Base-by-base conservation (phyloP, 53 echinoderm and acorn worm species). In the Crossaster papposus region DNA sequence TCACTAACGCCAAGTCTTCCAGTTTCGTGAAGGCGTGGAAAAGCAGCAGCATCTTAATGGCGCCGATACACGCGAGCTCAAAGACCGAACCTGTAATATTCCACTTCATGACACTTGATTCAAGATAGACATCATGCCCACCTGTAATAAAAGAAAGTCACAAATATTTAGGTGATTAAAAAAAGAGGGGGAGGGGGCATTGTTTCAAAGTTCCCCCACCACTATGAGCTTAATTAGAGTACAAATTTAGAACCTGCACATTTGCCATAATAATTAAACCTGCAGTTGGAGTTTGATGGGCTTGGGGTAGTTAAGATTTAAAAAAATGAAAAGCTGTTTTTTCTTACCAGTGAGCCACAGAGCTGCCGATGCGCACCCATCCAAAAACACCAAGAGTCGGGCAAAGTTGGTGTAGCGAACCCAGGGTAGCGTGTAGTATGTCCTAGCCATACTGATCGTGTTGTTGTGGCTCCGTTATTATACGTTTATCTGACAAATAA, bases 21-120 rank as follows among this genome's bases (percentile, higher is more conserved):
- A 98, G 93, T 88, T 94, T 98, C 30, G 92, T 89, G 91, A 94
- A 98, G 17, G 92, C 85, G 63, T 89, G 80, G 91, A 96, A 94
- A 14, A 98, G 88, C 17, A 98, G 64, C 12, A 94, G 55, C 91
- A 96, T 93, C 82, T 93, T 92, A 52, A 94, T 24, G 54, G 96
- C 72, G 62, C 90, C 89, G 20, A 98, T 74, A 77, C 93, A 93
- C 13, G 96, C 96, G 54, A 98, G 83, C 81, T 98, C 98, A 89
- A 98, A 98, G 4, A 89, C 83, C 5, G 98, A 98, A 4, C 89
- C 77, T 5, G 93, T 90, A 24, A 98, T 90, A 36, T 89, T 93
- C 96, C 95, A 98, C 13, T 94, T 30, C 62, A 71, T 65, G 50
- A 98, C 92, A 51, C 93, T 96, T 53, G 83, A 64, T 64, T 96